phyloP scores from a whole-genome alignment of 2,888 invertebrate genomes.

The Nemapogon koenigi region DNA sequence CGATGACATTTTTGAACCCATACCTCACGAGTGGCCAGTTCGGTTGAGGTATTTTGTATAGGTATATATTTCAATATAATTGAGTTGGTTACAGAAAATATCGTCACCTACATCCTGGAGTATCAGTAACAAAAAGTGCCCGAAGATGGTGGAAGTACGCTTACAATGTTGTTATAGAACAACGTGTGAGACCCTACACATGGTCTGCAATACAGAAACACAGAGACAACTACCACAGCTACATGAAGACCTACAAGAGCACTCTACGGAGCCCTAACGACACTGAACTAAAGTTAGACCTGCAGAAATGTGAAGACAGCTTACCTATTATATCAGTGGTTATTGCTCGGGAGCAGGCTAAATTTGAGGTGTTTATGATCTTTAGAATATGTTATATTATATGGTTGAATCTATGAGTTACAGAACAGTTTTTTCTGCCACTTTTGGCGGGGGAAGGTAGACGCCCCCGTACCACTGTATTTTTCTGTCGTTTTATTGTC shows the following conservation, averaged over 20 bases:
- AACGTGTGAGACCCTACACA: conserved; percentile 74
- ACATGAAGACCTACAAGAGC: conserved; percentile 74
- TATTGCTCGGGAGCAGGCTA: conserved; percentile 80
- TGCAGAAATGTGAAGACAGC: conserved; percentile 78
- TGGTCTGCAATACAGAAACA: conserved; percentile 75
- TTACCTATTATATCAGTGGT: conserved; percentile 77
- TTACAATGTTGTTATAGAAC: conserved; percentile 72
- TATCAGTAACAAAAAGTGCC: conserved; percentile 62
- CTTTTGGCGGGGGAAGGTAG: too few relatives aligned
- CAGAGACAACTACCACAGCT: conserved; percentile 71
- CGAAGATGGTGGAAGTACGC: conserved; percentile 81
- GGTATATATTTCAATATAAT: too few relatives aligned
- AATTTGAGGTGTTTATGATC: conserved; percentile 68
- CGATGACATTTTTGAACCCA: too few relatives aligned
- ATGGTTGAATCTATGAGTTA: not conserved
- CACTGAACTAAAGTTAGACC: conserved; percentile 73
- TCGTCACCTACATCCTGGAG: conserved; percentile 68
- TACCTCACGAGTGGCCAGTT: too few relatives aligned
- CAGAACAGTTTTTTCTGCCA: too few relatives aligned
- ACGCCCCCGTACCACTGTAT: too few relatives aligned
- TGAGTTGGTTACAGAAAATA: conserved; percentile 51
- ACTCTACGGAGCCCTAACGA: conserved; percentile 74
- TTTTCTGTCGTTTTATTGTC: too few relatives aligned
- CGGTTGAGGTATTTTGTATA: too few relatives aligned
- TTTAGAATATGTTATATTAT: not conserved